A percentile compares a stretch with the other conserved stretches of the same genome.
These are phyloP conservation scores for Periplaneta americana DNA, from an alignment of 1,140 invertebrate species.

Conservation along the genomic window DNA sequence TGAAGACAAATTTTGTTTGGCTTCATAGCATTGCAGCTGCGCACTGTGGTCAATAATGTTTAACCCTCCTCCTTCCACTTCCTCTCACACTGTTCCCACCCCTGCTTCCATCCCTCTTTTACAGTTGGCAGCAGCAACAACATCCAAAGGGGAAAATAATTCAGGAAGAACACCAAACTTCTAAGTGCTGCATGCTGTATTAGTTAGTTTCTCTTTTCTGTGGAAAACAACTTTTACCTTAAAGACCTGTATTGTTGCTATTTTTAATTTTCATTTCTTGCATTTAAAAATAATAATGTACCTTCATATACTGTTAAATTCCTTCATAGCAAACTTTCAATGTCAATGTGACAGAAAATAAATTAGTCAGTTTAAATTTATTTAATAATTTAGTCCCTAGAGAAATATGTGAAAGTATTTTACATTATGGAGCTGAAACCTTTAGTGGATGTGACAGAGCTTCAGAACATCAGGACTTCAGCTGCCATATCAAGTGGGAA, in stretches of 20 bases:
- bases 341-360: neutral
- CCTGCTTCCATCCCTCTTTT: neutral
- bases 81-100: neutral
- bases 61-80: neutral
- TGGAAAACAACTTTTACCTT: no score
- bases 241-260: no score
- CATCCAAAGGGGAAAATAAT: neutral
- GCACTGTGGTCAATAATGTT: slow-evolving; percentile 6
- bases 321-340: neutral
- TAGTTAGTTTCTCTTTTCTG: neutral
- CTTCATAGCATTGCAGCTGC: neutral
- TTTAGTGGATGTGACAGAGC: slow-evolving; percentile 10
- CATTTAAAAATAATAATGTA: neutral
- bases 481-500: neutral
- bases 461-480: neutral
- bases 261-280: no score
- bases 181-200: neutral
- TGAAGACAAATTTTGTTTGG: neutral
- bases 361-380: neutral
- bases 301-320: neutral
- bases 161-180: neutral
- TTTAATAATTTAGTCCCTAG: neutral
- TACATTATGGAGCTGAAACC: slow-evolving; percentile 8
- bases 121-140: neutral
- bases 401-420: neutral